Evolutionary conservation across 2,888 invertebrate species (phyloP), one percentile per base, ranked within the genome.

Genomic region (Dioctria linearis): DNA sequence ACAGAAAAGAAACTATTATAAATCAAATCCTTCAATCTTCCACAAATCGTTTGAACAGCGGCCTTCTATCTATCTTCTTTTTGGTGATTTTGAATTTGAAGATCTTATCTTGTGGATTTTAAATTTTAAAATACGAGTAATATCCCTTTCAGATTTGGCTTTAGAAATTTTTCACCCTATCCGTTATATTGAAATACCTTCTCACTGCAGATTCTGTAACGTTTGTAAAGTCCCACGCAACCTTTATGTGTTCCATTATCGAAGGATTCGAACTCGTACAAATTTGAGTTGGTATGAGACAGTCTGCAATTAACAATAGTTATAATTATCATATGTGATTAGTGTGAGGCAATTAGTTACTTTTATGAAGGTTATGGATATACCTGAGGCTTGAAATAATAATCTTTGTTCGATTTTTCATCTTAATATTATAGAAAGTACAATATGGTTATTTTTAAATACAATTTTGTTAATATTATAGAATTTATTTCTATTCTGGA

Each of bases 181-280:
- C 89, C 8, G 3, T 3, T 61, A 4, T 25, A 61, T 13, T 6
- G n/a, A 6, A 4, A 90, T 88, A 95, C 95, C 90, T 93, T 92
- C 83, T 93, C 93, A 87, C 95, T 95, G 88, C 96, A 96, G 86
- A 95, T 92, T 86, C 95, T 95, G 89, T 94, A 95, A 80, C 95
- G 90, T 86, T 94, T 93, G 85, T 93, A 92, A 25, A 94, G 90
- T 37, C 96, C 95, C 61, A 93, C 92, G 87, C 95, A 96, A 84
- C 94, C 89, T 57, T 87, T 87, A 65, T 81, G 57, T 9, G 59
- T 39, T 13, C 81, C 82, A 13, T 83, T 82, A 42, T 49, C 39
- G 3, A 80, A 80, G 3, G 83, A 82, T 13, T 82, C 78, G 57
- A 83, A 84, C 9, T 83, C 82, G 1, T 6, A 42, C 11, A 11